Evolutionary conservation across 2,888 invertebrate species (phyloP).

Genomic region (Harpalus rubripes): DNA sequence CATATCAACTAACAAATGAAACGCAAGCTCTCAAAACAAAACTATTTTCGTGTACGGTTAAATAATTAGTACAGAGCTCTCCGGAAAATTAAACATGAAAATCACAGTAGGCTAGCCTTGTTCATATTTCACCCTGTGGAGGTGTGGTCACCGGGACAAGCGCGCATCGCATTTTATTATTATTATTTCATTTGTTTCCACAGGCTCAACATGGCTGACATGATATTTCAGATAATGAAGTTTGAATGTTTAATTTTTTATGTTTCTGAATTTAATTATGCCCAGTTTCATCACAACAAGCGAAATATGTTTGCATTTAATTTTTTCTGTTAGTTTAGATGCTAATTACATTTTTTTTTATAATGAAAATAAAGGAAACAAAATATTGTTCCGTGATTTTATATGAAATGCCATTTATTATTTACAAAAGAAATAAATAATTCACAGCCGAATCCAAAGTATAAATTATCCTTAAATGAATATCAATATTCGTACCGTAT

Average conservation of each 20-base stretch:
- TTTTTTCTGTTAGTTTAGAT: slow-evolving; percentile 40
- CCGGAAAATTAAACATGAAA: slow-evolving; percentile 21
- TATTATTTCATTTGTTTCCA: slow-evolving; percentile 33
- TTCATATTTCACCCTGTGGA: neutral
- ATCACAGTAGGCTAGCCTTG: slow-evolving; percentile 21
- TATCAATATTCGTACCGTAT: neutral
- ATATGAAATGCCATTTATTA: no score
- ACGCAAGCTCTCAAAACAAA: no score
- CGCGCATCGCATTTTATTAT: no score
- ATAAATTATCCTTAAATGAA: neutral
- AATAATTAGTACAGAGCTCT: slow-evolving; percentile 16
- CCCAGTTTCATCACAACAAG: neutral
- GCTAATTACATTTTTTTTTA: neutral
- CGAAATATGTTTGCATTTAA: slow-evolving; percentile 28
- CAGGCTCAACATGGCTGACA: neutral
- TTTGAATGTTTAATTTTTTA: slow-evolving; percentile 28
- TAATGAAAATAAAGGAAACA: no score
- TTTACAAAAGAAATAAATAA: no score
- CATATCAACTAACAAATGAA: no score
- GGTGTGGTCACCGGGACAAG: neutral
- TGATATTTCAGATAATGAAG: slow-evolving; percentile 29
- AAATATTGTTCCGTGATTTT: no score
- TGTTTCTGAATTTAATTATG: slow-evolving; percentile 12
- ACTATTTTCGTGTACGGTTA: no score
- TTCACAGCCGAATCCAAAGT: neutral